Evolutionary conservation across 53 echinoderm and acorn worm species (phyloP).

Genomic region (Apostichopus leukothele): DNA sequence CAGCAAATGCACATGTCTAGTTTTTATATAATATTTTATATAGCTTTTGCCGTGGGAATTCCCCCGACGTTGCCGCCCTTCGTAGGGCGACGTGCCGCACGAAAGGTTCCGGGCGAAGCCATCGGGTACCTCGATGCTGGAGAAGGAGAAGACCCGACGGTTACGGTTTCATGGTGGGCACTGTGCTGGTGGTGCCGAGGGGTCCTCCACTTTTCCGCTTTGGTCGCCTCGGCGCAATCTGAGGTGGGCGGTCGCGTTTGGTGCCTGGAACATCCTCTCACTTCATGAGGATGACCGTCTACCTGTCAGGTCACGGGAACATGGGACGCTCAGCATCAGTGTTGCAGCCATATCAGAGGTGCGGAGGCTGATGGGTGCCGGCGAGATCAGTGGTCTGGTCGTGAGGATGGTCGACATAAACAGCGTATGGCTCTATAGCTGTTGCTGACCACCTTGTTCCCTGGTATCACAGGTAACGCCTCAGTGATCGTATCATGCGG

Average conservation of each 20-base stretch:
- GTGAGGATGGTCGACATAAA: too few relatives aligned
- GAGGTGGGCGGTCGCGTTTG: constrained; percentile 21
- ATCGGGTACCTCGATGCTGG: background rate
- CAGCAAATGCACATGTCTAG: too few relatives aligned
- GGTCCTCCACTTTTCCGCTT: too few relatives aligned
- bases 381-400: too few relatives aligned
- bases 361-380: background rate
- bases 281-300: constrained; percentile 21
- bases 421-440: too few relatives aligned
- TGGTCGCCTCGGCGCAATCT: constrained; percentile 15
- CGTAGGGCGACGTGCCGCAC: background rate
- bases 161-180: too few relatives aligned
- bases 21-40: too few relatives aligned
- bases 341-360: background rate
- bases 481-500: too few relatives aligned
- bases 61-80: background rate
- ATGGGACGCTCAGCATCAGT: background rate
- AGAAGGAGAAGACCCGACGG: constrained; percentile 9
- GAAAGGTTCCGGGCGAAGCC: background rate
- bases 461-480: too few relatives aligned
- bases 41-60: background rate
- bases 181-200: too few relatives aligned
- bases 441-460: too few relatives aligned
- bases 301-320: background rate
- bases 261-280: constrained; percentile 14